phyloP scores from a whole-genome alignment of 1,140 invertebrate genomes.

The Galendromus occidentalis region DNA sequence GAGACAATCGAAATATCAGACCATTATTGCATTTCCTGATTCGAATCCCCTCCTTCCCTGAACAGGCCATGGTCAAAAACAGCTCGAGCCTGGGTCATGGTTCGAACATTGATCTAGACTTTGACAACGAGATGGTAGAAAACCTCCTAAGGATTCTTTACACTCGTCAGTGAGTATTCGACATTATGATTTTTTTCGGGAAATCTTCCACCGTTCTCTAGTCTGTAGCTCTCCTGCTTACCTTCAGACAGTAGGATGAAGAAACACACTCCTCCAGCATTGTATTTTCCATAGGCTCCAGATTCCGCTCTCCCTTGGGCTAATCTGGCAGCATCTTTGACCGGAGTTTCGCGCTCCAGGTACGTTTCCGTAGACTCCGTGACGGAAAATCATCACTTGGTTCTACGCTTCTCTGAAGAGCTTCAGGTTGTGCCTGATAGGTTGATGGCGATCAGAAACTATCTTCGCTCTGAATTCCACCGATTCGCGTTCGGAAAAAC shows the following conservation, averaged over 20 bases:
- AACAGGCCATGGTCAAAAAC: background rate
- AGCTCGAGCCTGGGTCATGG: background rate
- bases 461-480: background rate
- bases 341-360: background rate
- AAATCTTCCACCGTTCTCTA: too few relatives aligned
- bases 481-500: background rate
- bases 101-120: background rate
- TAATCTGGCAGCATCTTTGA: too few relatives aligned
- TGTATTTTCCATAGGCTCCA: too few relatives aligned
- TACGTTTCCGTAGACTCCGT: background rate
- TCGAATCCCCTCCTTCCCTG: too few relatives aligned
- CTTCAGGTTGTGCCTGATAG: background rate
- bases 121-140: background rate
- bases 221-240: too few relatives aligned
- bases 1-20: too few relatives aligned
- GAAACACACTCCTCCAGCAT: too few relatives aligned
- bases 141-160: slow-evolving; percentile 9
- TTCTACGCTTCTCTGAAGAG: background rate
- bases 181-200: too few relatives aligned
- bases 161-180: background rate
- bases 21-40: too few relatives aligned
- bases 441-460: background rate
- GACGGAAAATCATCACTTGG: background rate
- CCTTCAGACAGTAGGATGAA: too few relatives aligned
- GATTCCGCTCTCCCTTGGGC: too few relatives aligned